Conservation (phyloP, 2,888 invertebrate species). For the Yponomeuta plumbellus region DNA sequence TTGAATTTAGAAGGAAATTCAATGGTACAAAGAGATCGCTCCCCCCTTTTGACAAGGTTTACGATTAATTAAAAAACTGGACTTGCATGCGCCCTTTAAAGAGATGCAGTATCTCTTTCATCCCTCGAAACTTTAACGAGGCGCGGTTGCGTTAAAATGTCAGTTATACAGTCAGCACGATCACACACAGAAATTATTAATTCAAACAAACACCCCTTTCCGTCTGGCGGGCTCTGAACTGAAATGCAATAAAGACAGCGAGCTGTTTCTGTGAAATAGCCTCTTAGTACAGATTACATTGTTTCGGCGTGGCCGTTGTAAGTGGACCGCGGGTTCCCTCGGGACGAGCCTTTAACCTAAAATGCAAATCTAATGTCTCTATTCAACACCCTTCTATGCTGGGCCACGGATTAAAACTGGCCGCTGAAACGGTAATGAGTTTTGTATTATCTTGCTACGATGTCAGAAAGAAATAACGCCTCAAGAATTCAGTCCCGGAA, state of each 20-base stretch:
- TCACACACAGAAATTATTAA: not conserved
- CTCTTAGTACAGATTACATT: constrained; percentile 20
- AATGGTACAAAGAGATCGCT: too few species aligned
- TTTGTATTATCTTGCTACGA: not conserved
- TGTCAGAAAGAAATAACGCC: not conserved
- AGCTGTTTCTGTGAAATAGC: constrained; percentile 17
- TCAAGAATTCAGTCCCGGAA: not conserved
- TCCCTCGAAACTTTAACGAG: not conserved
- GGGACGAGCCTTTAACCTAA: not conserved
- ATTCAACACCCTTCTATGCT: constrained; percentile 1
- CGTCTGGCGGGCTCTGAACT: not conserved
- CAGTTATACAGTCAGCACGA: not conserved
- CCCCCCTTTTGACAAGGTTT: too few species aligned
- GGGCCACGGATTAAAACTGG: too few species aligned
- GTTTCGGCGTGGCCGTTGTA: constrained; percentile 7
- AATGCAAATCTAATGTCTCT: constrained; percentile 12
- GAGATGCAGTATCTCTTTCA: not conserved
- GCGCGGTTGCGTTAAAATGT: too few species aligned
- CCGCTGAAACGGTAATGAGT: not conserved
- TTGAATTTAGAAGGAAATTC: too few species aligned
- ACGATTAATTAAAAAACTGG: too few species aligned
- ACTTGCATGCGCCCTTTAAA: not conserved
- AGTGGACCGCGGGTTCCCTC: not conserved
- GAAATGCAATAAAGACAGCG: constrained; percentile 7
- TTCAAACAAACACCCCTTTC: not conserved